Percentiles rank a stretch among this genome's conserved stretches.
phyloP scores from a whole-genome alignment of 2,797 vertebrate genomes.

The Acipenser oxyrinchus region DNA sequence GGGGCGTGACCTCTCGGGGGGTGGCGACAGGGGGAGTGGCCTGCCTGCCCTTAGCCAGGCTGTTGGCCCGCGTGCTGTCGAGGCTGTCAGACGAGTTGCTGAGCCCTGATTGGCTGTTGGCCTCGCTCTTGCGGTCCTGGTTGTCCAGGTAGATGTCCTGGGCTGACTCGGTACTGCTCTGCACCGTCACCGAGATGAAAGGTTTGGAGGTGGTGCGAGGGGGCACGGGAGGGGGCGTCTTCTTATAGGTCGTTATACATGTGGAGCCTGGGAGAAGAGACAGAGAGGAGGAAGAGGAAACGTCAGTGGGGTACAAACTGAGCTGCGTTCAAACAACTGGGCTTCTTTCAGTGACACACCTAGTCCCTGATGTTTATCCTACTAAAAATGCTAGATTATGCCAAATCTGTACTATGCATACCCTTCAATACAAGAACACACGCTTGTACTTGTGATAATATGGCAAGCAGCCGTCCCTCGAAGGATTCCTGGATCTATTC shows the following conservation, averaged over 20 bases:
- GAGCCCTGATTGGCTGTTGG: slow-evolving; percentile 89
- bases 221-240: slow-evolving; percentile 88
- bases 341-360: too few relatives aligned
- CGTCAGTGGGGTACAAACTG: too few relatives aligned
- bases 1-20: slow-evolving; percentile 55
- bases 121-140: slow-evolving; percentile 88
- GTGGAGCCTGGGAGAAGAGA: slow-evolving; percentile 70
- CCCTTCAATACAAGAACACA: too few relatives aligned
- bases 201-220: slow-evolving; percentile 95
- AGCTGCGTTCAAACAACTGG: too few relatives aligned
- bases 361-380: too few relatives aligned
- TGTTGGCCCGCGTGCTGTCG: slow-evolving; percentile 85
- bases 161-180: slow-evolving; percentile 96
- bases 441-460: too few relatives aligned
- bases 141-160: slow-evolving; percentile 96
- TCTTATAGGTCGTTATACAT: slow-evolving; percentile 95
- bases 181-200: slow-evolving; percentile 96
- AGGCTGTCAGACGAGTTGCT: slow-evolving; percentile 97
- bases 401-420: too few relatives aligned
- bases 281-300: slow-evolving; percentile 6
- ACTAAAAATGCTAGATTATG: too few relatives aligned
- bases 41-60: slow-evolving; percentile 69
- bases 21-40: slow-evolving; percentile 62
- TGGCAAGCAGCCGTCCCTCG: too few relatives aligned
- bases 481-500: too few relatives aligned